Evolutionary conservation across 2,888 invertebrate species (phyloP).

Genomic region (Xanthostigma xanthostigma): DNA sequence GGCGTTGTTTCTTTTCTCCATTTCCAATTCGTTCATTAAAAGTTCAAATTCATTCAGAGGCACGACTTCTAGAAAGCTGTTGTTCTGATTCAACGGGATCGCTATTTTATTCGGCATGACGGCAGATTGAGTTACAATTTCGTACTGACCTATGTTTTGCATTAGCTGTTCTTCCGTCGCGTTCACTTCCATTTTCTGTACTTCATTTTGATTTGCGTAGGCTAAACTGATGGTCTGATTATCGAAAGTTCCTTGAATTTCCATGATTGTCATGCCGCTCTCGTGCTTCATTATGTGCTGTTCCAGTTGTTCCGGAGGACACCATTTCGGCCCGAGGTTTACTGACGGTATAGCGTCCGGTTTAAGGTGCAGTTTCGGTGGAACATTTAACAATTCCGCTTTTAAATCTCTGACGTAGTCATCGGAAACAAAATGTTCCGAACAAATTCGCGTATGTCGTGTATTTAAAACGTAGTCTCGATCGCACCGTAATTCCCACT

Average conservation of each 20-base stretch:
- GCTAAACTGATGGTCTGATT: no score
- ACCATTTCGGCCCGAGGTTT: not conserved
- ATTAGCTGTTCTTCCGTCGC: not conserved
- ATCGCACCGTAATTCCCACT: not conserved
- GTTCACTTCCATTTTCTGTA: not conserved
- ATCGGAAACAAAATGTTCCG: not conserved
- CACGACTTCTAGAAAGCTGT: not conserved
- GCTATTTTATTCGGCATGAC: not conserved
- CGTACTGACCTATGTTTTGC: not conserved
- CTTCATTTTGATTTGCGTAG: not conserved
- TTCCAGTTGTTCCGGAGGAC: not conserved
- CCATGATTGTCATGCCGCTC: no score
- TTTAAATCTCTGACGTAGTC: not conserved
- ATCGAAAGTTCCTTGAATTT: no score
- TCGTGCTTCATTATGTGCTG: no score
- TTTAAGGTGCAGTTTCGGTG: not conserved
- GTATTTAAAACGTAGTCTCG: slow-evolving; percentile 1
- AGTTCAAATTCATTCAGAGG: not conserved
- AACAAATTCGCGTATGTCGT: not conserved
- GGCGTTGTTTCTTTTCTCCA: not conserved
- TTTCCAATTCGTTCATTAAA: not conserved
- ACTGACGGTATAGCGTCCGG: not conserved
- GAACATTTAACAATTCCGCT: not conserved
- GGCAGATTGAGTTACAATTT: not conserved
- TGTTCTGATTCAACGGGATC: not conserved